A percentile compares a stretch with the other conserved stretches of the same genome.
phyloP scores from a whole-genome alignment of 2,113 vertebrate species.

The Paramisgurnus dabryanus region DNA sequence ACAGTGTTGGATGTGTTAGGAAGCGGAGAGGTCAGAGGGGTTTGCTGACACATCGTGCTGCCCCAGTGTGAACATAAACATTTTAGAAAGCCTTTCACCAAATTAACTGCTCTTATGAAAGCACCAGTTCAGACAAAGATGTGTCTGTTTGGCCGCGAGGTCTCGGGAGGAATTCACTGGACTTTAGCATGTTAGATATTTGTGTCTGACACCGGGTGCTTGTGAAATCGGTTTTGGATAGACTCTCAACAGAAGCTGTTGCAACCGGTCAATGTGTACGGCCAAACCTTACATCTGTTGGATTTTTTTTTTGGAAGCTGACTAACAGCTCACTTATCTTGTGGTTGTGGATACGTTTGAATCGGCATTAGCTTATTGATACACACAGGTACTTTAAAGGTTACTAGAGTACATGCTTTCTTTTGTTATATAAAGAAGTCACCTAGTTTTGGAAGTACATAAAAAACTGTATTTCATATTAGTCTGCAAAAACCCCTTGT shows the following conservation, averaged over 20 bases:
- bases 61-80: slow-evolving; percentile 85
- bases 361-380: background rate
- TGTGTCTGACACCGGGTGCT: slow-evolving; percentile 7
- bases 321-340: slow-evolving; percentile 29
- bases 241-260: slow-evolving; percentile 34
- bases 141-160: slow-evolving; percentile 36
- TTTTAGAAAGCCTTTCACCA: slow-evolving; percentile 80
- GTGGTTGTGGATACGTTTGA: background rate
- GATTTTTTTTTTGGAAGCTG: background rate
- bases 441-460: too few relatives aligned
- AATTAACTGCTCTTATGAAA: slow-evolving; percentile 83
- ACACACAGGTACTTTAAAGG: background rate
- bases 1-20: slow-evolving; percentile 75
- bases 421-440: too few relatives aligned
- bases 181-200: slow-evolving; percentile 21
- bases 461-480: too few relatives aligned
- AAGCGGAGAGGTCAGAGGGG: slow-evolving; percentile 79
- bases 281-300: background rate
- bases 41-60: slow-evolving; percentile 77
- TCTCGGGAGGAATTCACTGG: slow-evolving; percentile 35
- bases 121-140: slow-evolving; percentile 58
- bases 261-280: background rate
- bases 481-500: too few relatives aligned
- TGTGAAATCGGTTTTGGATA: slow-evolving; percentile 26
- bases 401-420: too few relatives aligned